A percentile compares a stretch with the other conserved stretches of the same genome.
phyloP scores from a whole-genome alignment of 1,140 invertebrate species.

The Charaxes varanes region DNA sequence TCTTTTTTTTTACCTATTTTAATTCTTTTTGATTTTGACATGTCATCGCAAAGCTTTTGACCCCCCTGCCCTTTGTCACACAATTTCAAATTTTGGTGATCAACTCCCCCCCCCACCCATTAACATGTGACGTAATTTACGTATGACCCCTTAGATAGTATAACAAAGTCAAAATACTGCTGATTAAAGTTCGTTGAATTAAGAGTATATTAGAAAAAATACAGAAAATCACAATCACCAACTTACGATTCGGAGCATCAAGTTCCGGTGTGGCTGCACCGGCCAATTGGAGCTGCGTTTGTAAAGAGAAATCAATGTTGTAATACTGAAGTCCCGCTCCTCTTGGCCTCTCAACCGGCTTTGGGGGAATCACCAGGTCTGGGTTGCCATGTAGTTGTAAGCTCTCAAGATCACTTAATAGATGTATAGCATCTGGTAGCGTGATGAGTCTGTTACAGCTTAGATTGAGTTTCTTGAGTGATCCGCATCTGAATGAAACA shows the following conservation, averaged over 20 bases:
- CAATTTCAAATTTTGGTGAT: too few species aligned
- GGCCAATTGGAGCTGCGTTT: conserved; percentile 93
- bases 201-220: too few species aligned
- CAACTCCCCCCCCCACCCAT: too few species aligned
- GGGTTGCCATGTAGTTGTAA: conserved; percentile 95
- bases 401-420: conserved; percentile 92
- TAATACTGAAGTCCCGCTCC: conserved; percentile 95
- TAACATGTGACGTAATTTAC: too few species aligned
- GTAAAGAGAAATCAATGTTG: conserved; percentile 98
- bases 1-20: too few species aligned
- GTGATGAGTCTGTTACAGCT: conserved; percentile 96
- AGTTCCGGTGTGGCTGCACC: conserved; percentile 90
- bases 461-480: conserved; percentile 95
- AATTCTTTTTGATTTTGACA: too few species aligned
- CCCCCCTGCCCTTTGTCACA: too few species aligned
- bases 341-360: conserved; percentile 87
- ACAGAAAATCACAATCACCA: too few species aligned
- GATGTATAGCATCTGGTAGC: conserved; percentile 97
- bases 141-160: too few species aligned
- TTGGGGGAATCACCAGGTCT: conserved; percentile 97
- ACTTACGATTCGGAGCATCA: conserved; percentile 78
- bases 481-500: conserved; percentile 85
- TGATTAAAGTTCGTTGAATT: too few species aligned
- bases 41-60: too few species aligned
- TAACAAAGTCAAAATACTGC: not conserved